Evolutionary conservation across 2,797 vertebrate genomes (phyloP).

Genomic region (Pipistrellus kuhlii): DNA sequence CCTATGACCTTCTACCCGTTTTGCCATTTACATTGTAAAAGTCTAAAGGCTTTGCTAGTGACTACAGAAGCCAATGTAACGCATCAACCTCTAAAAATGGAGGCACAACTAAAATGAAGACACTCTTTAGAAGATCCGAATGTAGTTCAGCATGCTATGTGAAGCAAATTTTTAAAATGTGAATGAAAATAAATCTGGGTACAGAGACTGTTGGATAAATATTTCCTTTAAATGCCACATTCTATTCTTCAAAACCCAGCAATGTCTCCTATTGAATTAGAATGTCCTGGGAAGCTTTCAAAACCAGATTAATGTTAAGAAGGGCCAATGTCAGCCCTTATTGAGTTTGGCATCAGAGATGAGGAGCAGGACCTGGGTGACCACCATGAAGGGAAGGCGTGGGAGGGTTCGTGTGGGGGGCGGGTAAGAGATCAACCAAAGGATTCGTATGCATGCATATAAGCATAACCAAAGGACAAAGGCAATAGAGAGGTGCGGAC

Average conservation of each 20-base stretch:
- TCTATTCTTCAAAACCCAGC: slow-evolving; percentile 6
- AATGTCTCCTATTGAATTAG: background rate
- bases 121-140: background rate
- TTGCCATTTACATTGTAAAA: background rate
- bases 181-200: slow-evolving; percentile 18
- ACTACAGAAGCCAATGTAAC: background rate
- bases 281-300: background rate
- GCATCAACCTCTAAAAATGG: background rate
- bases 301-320: background rate
- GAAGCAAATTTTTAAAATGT: background rate
- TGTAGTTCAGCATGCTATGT: background rate
- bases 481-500: too few species aligned
- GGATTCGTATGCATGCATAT: too few species aligned
- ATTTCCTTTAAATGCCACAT: background rate
- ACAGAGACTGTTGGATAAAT: background rate
- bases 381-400: background rate
- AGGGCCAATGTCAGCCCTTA: background rate
- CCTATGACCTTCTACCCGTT: background rate
- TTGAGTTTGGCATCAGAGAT: background rate
- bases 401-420: too few species aligned
- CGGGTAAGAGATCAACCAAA: too few species aligned
- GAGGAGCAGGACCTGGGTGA: background rate
- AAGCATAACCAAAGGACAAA: too few species aligned
- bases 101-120: background rate
- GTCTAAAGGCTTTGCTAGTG: background rate